Conservation (phyloP, 1,140 invertebrate species). For the Pteromalus puparum region DNA sequence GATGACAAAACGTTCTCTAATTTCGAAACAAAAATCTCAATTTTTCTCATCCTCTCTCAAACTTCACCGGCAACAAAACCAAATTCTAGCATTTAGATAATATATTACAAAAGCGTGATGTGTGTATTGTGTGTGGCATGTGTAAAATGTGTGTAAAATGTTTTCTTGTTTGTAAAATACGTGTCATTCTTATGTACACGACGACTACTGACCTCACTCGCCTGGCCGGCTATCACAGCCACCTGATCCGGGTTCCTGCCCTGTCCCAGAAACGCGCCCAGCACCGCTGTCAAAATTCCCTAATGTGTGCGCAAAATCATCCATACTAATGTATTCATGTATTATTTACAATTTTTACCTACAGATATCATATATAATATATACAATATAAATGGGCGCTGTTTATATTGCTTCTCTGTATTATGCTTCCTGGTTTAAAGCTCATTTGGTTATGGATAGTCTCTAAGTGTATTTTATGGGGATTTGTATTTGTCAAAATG, state of each 20-base stretch:
- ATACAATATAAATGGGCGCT: background rate
- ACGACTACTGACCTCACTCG: conserved; percentile 87
- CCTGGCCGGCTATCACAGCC: conserved; percentile 93
- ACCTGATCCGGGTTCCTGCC: conserved; percentile 90
- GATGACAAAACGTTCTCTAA: background rate
- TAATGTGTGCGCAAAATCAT: conserved; percentile 75
- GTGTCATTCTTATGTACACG: background rate
- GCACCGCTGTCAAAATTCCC: conserved; percentile 91
- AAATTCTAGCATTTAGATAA: conserved; percentile 7
- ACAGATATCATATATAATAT: background rate
- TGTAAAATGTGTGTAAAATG: background rate
- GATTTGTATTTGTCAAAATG: no score
- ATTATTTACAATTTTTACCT: conserved; percentile 42
- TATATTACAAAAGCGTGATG: conserved; percentile 43
- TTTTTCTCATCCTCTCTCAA: background rate
- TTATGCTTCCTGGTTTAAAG: no score
- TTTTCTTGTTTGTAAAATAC: background rate
- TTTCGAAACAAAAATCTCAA: background rate
- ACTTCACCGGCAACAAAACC: background rate
- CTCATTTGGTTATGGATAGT: no score
- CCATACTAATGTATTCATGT: conserved; percentile 49
- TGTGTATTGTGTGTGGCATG: background rate
- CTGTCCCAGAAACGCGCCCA: conserved; percentile 90
- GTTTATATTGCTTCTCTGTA: background rate
- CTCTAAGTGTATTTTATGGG: no score